These are phyloP conservation scores for Notechis scutatus DNA, from an alignment of 2,113 vertebrate genomes.

Conservation along the genomic window DNA sequence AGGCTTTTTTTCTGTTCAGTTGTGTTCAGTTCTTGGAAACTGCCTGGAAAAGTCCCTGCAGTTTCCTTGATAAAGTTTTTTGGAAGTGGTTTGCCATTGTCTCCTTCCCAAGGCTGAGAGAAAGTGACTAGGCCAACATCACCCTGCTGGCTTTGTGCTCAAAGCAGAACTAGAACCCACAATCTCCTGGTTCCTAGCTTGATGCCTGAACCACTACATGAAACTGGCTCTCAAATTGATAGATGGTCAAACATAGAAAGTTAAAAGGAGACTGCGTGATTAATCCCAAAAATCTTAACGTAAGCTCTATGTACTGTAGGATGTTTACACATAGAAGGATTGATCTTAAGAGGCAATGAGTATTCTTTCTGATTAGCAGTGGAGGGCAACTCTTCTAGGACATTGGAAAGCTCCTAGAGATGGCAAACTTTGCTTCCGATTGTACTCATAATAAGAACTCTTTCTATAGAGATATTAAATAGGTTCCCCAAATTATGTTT, in stretches of 20 bases:
- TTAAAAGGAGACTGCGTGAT: not conserved
- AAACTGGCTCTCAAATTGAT: too few species aligned
- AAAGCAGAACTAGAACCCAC: too few species aligned
- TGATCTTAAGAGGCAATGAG: not conserved
- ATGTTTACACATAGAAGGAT: not conserved
- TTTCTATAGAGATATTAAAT: not conserved
- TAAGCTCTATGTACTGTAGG: not conserved
- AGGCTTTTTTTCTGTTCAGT: not conserved
- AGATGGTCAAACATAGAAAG: not conserved
- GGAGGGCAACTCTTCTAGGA: not conserved
- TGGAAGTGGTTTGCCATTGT: too few species aligned
- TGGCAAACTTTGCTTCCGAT: not conserved
- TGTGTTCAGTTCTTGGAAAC: too few species aligned
- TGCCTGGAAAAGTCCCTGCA: too few species aligned
- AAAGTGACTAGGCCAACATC: too few species aligned
- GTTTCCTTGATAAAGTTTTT: too few species aligned
- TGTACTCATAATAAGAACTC: not conserved
- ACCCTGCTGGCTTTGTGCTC: too few species aligned
- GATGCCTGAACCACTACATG: too few species aligned
- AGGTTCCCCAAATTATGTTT: not conserved
- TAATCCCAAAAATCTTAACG: not conserved
- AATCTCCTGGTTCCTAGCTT: too few species aligned
- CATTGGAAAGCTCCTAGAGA: not conserved
- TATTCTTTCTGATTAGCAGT: not conserved
- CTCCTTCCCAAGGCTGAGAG: too few species aligned